Conservation (phyloP, 2,113 vertebrate species). For the Vireo altiloquus region DNA sequence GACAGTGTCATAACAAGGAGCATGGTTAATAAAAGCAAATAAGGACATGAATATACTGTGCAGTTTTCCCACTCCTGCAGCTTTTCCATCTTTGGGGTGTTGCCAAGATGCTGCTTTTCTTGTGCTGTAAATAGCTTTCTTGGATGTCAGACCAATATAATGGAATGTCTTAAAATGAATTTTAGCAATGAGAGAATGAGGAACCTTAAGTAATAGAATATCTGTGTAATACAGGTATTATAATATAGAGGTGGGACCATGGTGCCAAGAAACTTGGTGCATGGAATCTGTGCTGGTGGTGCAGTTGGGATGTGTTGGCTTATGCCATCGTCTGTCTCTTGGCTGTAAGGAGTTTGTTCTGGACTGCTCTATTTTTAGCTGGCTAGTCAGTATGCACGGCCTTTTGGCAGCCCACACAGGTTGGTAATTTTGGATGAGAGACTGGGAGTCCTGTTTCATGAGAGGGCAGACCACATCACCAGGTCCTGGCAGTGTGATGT, state of each 20-base stretch:
- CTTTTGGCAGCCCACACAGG: background rate
- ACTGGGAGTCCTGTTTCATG: background rate
- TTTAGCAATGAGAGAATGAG: background rate
- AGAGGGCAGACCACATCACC: background rate
- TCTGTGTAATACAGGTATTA: background rate
- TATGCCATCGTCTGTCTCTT: background rate
- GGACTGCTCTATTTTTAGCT: background rate
- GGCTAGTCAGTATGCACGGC: background rate
- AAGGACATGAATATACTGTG: background rate
- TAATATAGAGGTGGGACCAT: background rate
- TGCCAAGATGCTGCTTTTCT: background rate
- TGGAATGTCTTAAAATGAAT: background rate
- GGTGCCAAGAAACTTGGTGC: background rate
- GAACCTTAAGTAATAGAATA: background rate
- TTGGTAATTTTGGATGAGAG: background rate
- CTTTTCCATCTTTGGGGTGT: background rate
- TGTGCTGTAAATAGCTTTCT: background rate
- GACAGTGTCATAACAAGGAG: background rate
- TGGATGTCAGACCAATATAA: background rate
- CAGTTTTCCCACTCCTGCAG: background rate
- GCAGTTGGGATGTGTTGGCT: background rate
- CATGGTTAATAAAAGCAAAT: background rate
- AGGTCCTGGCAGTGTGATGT: background rate
- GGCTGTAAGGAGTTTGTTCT: background rate
- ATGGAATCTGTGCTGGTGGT: background rate